Base-by-base conservation (phyloP, 2,888 invertebrate species). In the Calephelis perditalis region DNA sequence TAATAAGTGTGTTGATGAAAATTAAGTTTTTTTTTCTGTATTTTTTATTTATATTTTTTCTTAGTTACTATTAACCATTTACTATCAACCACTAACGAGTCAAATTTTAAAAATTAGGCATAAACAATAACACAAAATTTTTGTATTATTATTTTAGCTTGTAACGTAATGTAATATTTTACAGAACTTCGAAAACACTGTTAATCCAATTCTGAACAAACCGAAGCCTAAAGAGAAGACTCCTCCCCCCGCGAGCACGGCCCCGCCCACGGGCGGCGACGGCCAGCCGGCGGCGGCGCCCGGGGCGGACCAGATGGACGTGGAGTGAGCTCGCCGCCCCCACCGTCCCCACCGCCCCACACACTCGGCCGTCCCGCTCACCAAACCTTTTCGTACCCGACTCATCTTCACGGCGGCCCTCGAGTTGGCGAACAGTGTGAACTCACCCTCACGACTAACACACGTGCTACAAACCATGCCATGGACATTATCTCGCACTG, bases 151-250 rank as follows among this genome's bases (percentile, higher is more conserved):
- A 26, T 26, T 26, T 26, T 26, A 26, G 26, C 26, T 26, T 26
- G 26, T 26, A 26, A 26, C 4, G 26, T 26, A 26, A 26, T 3
- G 26, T 4, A 4, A 56, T 62, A 15, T 26, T 49, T 77, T 81
- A 72, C 92, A 94, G 92, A 95, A 92, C 72, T 91, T 92, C 71
- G 91, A 92, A 73, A 87, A 76, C 70, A 78, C 78, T 56, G 92
- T 94, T 54, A 92, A 92, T 74, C 95, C 97, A 7, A 95, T 98
- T 67, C 86, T 98, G 67, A 97, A 95, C 83, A 97, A 97, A 81
- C 96, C 97, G 59, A 97, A 97, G 82, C 98, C 98, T 7, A 97
- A 97, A 83, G 91, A 91, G 75, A 91, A 91, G 79, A 87, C 86
- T 0, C 91, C 91, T 1, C 91, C 91, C 7, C 90, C 91, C 7